Conservation (phyloP, 1,140 invertebrate species). For the Laupala kohalensis region DNA sequence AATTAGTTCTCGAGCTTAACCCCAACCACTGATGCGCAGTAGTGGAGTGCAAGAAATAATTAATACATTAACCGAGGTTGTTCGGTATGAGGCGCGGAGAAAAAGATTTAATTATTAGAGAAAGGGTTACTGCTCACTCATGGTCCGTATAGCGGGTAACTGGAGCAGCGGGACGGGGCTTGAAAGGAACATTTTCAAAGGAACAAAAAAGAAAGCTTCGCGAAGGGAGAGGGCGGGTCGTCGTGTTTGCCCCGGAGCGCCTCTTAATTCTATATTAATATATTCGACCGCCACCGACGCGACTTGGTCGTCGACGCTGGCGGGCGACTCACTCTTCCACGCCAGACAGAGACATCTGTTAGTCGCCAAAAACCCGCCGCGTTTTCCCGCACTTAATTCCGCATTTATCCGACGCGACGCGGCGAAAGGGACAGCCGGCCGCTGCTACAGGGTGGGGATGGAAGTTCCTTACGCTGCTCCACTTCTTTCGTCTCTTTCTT, state of each 20-base stretch:
- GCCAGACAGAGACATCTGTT: neutral
- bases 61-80: neutral
- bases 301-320: neutral
- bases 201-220: neutral
- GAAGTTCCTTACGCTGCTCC: neutral
- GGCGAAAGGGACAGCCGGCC: neutral
- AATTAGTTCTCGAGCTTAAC: neutral
- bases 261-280: neutral
- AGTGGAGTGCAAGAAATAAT: neutral
- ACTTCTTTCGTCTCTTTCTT: too few relatives aligned
- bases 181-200: neutral
- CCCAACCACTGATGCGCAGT: neutral
- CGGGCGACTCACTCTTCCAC: too few relatives aligned
- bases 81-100: neutral
- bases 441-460: neutral
- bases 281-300: neutral
- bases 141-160: neutral
- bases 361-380: neutral
- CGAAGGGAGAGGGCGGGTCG: neutral
- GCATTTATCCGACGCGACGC: neutral
- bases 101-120: neutral
- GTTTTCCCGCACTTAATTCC: neutral
- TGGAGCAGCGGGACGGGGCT: neutral
- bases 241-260: neutral
- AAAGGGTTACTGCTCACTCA: neutral